Conservation (phyloP, 1,140 invertebrate genomes). For the Magallana angulata region DNA sequence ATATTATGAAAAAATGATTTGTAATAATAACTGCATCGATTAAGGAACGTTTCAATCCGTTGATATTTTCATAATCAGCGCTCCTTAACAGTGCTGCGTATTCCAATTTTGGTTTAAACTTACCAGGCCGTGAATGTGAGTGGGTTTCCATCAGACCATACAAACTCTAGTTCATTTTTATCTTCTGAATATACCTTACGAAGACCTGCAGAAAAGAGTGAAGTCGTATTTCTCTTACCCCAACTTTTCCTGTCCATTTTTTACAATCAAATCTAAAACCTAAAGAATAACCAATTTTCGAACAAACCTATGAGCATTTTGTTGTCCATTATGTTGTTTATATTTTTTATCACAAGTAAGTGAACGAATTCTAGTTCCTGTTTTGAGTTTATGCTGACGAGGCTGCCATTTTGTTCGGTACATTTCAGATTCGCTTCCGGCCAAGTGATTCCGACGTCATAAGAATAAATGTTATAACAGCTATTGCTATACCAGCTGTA, state of each 20-base stretch:
- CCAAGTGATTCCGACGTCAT: conserved; percentile 43
- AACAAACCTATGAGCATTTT: conserved; percentile 51
- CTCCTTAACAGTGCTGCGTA: too few species aligned
- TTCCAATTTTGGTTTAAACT: background rate
- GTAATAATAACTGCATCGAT: too few species aligned
- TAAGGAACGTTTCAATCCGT: too few species aligned
- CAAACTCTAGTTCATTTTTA: background rate
- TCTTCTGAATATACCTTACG: conserved; percentile 29
- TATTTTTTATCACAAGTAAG: conserved; percentile 37
- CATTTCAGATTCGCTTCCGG: conserved; percentile 39
- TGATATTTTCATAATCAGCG: too few species aligned
- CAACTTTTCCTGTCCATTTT: too few species aligned
- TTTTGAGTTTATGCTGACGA: conserved; percentile 47
- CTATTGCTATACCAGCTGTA: background rate
- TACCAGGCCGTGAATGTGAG: conserved; percentile 57
- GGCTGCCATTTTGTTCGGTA: conserved; percentile 38
- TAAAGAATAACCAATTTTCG: too few species aligned
- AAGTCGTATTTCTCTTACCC: too few species aligned
- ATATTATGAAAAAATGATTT: too few species aligned
- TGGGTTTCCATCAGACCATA: conserved; percentile 54
- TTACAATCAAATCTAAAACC: too few species aligned
- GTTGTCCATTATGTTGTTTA: background rate
- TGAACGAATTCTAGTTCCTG: conserved; percentile 52
- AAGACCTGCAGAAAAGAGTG: conserved; percentile 38
- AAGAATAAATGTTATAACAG: conserved; percentile 41